Evolutionary conservation across 2,888 invertebrate genomes (phyloP), one percentile per base, ranked within the genome.

Genomic region (Matsumyia berberina): DNA sequence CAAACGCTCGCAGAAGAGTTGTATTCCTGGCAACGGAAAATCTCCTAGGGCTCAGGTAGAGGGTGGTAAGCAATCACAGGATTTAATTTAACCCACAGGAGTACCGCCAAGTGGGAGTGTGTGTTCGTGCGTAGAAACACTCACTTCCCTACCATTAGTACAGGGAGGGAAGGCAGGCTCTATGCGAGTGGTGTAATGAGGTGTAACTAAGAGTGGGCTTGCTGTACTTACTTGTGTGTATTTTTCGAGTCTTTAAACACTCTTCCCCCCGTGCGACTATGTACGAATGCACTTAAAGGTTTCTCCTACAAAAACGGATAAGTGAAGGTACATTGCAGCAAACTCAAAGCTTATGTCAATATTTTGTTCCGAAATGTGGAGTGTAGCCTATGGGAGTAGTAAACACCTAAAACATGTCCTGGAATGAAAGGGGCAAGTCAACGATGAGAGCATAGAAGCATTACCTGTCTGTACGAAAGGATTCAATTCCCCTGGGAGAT

Each of bases 61-160:
- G 46, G 19, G 49, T 55, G 57, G 74, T 66, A 69, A 79, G 64
- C 83, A 85, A 83, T 83, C 83, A 74, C 67, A 70, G 80, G 80
- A 80, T 85, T 85, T 85, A 85, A 79, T 85, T 85, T 69, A 74
- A 79, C 79, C 80, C 62, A 62, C 67, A 85, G 73, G 73, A 69
- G n/a, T n/a, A n/a, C 78, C 78, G 46, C 55, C 29, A 15, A 31
- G 58, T 44, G 39, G 24, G 24, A 51, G 72, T 66, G 66, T 62
- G 67, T 73, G 51, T 42, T 57, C 62, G 74, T 74, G 69, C 67
- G 74, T 69, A 53, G 17, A 2, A 35, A 46, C 35, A 57, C 66
- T 72, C 17, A 51, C 44, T 42, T 33, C 24, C 1, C 29, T 53
- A 33, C 66, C 78, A 60, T 72, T 67, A 60, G 58, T 39, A 51